Base-by-base conservation (phyloP, 2,113 vertebrate species). In the Lethenteron reissneri region DNA sequence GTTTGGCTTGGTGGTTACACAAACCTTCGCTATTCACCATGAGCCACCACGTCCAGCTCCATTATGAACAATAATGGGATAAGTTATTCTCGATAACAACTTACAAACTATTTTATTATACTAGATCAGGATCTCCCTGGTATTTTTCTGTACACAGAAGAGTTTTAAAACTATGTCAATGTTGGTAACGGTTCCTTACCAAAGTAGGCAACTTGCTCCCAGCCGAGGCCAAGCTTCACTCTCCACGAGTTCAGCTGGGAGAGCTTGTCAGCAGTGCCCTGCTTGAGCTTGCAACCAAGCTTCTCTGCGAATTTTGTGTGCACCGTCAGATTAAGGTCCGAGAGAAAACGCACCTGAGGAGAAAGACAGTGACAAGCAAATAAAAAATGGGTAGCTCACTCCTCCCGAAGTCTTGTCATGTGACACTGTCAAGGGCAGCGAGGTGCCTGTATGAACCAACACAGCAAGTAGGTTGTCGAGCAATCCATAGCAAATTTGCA, bases 171-270 rank as follows among this genome's bases (percentile, higher is more conserved):
- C 41, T 41, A 41, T 41, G 41, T 41, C 41, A 41, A 41, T 41
- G 41, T 41, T 41, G 41, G 25, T 57, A 10, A 70, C 57, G 58
- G 8, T 13, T 74, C 81, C 80, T 78, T 58, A 95, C 92, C 90
- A 75, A 95, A 81, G 70, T 84, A 94, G 0, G 90, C 89, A 7
- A 92, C 83, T 70, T 92, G 82, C 41, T 87, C 88, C 92, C 89
- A 95, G 60, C 73, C 76, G 70, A 96, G 77, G 1, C 75, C 70
- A 76, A 77, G 81, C 70, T 83, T 13, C 71, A 81, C 75, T 73
- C 85, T 76, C 74, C 84, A 77, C 1, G 73, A 60, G 12, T 83
- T 75, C 62, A 92, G 72, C 1, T 81, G 70, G 0, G 77, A 57
- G 12, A 83, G 77, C 14, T 85, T 87, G 73, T 86, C 77, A 1